Conservation (phyloP, 2,888 invertebrate genomes). For the Selenia dentaria region DNA sequence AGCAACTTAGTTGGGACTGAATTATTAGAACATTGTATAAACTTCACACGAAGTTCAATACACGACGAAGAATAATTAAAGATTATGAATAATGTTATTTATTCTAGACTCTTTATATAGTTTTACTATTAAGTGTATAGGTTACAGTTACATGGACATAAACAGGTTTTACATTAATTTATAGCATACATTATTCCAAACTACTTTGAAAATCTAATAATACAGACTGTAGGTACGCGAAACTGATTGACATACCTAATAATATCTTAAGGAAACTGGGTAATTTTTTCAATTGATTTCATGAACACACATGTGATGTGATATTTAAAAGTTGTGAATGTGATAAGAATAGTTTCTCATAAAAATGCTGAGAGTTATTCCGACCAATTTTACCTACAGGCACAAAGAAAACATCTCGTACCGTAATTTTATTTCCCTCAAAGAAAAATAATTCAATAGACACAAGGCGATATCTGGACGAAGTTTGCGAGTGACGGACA, state of each 20-base stretch:
- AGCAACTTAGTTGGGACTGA: conserved; percentile 11
- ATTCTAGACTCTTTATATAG: no score
- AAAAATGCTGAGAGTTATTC: conserved; percentile 21
- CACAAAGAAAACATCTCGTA: conserved; percentile 25
- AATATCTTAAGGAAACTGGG: no score
- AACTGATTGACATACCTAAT: no score
- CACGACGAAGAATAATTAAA: neutral
- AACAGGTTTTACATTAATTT: conserved; percentile 11
- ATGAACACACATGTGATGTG: no score
- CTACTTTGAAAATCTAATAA: conserved; percentile 16
- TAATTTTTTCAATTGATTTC: no score
- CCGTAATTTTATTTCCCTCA: conserved; percentile 28
- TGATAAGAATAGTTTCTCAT: no score
- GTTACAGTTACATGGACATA: neutral
- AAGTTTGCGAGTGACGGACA: conserved; percentile 42
- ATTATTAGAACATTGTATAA: conserved; percentile 16
- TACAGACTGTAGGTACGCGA: no score
- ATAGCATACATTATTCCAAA: conserved; percentile 7
- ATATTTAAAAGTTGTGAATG: no score
- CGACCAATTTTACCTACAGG: conserved; percentile 4
- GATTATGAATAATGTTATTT: no score
- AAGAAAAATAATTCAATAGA: conserved; percentile 35
- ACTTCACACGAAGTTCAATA: no score
- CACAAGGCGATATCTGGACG: conserved; percentile 36
- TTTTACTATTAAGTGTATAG: no score